These are phyloP conservation scores for Conchocele bisecta DNA, from an alignment of 2,888 invertebrate genomes.

Conservation along the genomic window DNA sequence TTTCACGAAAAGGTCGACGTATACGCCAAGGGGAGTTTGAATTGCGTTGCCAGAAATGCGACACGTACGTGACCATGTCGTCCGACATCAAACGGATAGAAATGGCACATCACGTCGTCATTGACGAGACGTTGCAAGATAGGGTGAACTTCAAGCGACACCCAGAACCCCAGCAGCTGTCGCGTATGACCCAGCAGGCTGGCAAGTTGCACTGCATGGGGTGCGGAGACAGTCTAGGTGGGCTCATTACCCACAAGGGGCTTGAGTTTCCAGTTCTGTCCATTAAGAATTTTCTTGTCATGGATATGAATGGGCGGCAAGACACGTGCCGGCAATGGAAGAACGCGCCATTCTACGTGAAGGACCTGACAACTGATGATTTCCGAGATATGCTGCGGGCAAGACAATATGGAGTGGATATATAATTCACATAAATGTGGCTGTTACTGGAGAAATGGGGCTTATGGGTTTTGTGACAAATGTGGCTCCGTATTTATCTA, in stretches of 20 bases:
- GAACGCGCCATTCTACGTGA: conserved; percentile 55
- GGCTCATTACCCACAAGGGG: conserved; percentile 54
- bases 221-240: conserved; percentile 67
- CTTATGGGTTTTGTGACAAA: too few relatives aligned
- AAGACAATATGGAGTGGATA: conserved; percentile 21
- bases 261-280: conserved; percentile 65
- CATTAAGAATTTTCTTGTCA: conserved; percentile 63
- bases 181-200: conserved; percentile 48
- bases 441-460: too few relatives aligned
- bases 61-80: conserved; percentile 69
- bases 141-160: conserved; percentile 37
- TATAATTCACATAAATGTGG: conserved; percentile 6
- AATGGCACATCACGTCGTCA: conserved; percentile 72
- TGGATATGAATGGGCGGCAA: conserved; percentile 59
- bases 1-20: conserved; percentile 23
- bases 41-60: conserved; percentile 74
- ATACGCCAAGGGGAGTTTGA: conserved; percentile 63
- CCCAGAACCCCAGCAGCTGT: conserved; percentile 25
- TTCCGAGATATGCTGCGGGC: conserved; percentile 40
- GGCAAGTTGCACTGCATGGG: conserved; percentile 64
- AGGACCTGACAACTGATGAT: conserved; percentile 52
- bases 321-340: conserved; percentile 67
- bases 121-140: conserved; percentile 59
- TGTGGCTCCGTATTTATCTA: too few relatives aligned
- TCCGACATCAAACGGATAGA: conserved; percentile 69